Conservation (phyloP, 1,140 invertebrate species). For the Asobara japonica region DNA sequence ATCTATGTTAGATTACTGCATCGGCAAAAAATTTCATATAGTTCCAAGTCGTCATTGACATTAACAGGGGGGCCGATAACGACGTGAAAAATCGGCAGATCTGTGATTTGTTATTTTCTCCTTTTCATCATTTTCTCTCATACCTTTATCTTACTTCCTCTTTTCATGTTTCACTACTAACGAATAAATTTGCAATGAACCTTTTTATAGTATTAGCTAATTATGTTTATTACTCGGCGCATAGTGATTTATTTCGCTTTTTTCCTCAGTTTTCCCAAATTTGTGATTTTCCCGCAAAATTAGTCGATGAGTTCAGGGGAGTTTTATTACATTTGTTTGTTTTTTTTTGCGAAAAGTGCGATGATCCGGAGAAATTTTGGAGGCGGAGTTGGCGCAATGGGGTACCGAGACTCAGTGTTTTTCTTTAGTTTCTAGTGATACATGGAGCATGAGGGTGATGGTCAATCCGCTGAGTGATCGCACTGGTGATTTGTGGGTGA, state of each 20-base stretch:
- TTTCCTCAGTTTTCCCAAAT: background rate
- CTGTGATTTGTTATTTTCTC: conserved; percentile 3
- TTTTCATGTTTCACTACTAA: background rate
- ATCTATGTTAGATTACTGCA: conserved; percentile 40
- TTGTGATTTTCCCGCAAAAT: background rate
- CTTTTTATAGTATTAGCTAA: conserved; percentile 24
- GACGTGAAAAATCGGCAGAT: conserved; percentile 11
- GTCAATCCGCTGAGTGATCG: conserved; percentile 22
- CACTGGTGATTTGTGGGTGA: conserved; percentile 19
- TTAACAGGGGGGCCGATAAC: background rate
- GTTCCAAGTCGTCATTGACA: conserved; percentile 29
- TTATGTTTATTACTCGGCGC: conserved; percentile 30
- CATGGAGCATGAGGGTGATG: background rate
- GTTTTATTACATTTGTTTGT: background rate
- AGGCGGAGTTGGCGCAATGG: background rate
- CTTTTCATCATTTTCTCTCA: background rate
- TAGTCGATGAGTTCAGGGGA: background rate
- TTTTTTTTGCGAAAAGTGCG: background rate
- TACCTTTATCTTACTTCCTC: background rate
- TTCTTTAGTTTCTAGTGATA: conserved; percentile 14
- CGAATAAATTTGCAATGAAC: background rate
- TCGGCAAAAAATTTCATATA: conserved; percentile 42
- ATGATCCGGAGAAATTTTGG: background rate
- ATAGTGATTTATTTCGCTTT: background rate
- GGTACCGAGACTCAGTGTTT: conserved; percentile 9